Conservation (phyloP, 2,888 invertebrate species). For the Epirrita christyi region DNA sequence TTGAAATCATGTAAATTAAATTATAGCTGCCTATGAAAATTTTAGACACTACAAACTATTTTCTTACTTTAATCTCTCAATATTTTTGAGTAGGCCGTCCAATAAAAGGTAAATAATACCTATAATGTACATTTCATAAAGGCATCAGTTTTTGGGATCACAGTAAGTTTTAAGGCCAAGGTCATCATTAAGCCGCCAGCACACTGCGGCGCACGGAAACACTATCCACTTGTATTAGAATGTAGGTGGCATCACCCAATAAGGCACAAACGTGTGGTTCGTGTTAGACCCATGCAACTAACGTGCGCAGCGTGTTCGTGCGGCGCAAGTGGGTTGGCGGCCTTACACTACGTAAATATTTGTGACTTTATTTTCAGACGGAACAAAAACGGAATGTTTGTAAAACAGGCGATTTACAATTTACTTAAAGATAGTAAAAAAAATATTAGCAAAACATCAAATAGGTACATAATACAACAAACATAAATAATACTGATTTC, state of each 20-base stretch:
- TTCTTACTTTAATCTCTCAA: neutral
- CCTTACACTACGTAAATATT: constrained; percentile 8
- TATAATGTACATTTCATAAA: constrained; percentile 20
- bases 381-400: constrained; percentile 12
- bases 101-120: constrained; percentile 1
- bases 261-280: no score
- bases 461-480: constrained; percentile 45
- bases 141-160: constrained; percentile 42
- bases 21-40: constrained; percentile 50
- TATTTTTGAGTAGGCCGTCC: constrained; percentile 3
- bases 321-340: no score
- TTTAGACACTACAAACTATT: neutral
- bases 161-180: constrained; percentile 47
- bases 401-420: constrained; percentile 1
- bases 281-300: no score
- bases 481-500: constrained; percentile 52
- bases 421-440: constrained; percentile 8
- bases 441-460: constrained; percentile 27
- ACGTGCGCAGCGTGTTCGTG: no score
- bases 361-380: constrained; percentile 19
- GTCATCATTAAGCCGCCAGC: neutral
- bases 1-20: constrained; percentile 36
- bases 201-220: no score
- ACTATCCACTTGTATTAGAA: no score
- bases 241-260: no score